Base-by-base conservation (phyloP, 2,888 invertebrate species). In the Tanaodytes sp. region DNA sequence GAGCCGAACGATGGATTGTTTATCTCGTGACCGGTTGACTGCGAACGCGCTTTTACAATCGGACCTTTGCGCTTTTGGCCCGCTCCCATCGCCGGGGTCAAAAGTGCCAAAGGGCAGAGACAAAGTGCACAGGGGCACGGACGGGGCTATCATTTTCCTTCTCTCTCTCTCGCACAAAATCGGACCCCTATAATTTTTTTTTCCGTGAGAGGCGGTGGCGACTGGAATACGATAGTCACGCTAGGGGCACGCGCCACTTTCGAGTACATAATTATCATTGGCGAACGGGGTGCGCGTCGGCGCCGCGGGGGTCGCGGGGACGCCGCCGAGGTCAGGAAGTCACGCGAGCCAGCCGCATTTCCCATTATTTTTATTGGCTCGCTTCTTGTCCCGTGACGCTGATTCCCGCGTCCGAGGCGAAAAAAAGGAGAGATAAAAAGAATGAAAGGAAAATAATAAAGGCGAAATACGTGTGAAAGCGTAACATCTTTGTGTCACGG, bases 241-340 rank as follows among this genome's bases (percentile, higher is more conserved):
- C 65, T 64, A 72, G 71, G 76, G 80, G 79, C 82, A 83, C 82
- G 82, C 81, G 81, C 79, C 79, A 75, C 70, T 75, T 72, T 76
- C 66, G 80, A 79, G 79, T 74, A 80, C 77, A 76, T 82, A 82
- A 82, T 82, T 82, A 82, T 81, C 76, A 78, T 79, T 76, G 79
- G 72, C 59, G 57, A 73, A 62, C 57, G 70, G 72, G 70, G 73
- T 64, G 66, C 63, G 36, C 46, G 63, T 40, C 14, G 52, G 30
- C 64, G 14, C 48, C 43, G 64, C 68, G 59, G 65, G 63, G 72
- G 72, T 51, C 62, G 49, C 71, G 65, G 63, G 72, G 72, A 48
- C 62, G 49, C 71, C 39, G 31, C 43, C 64, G 58, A 63, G 66
- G 80, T 78, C 79, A 78, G 77, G 74, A 79, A 81, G 81, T 82